Conservation (phyloP, 2,797 vertebrate species). For the Enteromius unitaeniatus region DNA sequence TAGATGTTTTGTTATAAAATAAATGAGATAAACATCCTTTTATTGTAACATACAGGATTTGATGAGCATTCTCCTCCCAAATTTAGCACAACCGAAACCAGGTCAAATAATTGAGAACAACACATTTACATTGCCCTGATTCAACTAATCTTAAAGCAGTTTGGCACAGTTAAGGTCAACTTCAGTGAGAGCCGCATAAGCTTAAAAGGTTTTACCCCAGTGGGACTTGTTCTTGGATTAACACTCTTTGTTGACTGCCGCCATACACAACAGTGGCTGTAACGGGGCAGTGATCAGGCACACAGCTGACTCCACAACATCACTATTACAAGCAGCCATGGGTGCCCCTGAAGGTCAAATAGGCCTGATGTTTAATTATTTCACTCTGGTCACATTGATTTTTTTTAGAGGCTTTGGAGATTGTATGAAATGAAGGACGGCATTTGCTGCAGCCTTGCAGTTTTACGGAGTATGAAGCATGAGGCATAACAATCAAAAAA, state of each 20-base stretch:
- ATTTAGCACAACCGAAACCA: neutral
- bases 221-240: conserved; percentile 19
- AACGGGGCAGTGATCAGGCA: conserved; percentile 44
- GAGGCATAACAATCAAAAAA: conserved; percentile 34
- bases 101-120: neutral
- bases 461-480: conserved; percentile 42
- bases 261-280: conserved; percentile 39
- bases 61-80: neutral
- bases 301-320: conserved; percentile 45
- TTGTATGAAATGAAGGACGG: conserved; percentile 51
- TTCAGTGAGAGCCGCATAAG: conserved; percentile 25
- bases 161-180: conserved; percentile 19
- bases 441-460: conserved; percentile 36
- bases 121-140: neutral
- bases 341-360: conserved; percentile 55
- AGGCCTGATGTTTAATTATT: conserved; percentile 59
- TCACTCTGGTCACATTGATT: conserved; percentile 59
- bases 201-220: conserved; percentile 1
- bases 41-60: neutral
- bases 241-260: conserved; percentile 22
- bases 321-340: conserved; percentile 54
- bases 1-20: neutral
- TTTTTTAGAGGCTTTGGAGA: conserved; percentile 51
- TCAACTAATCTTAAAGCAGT: conserved; percentile 17
- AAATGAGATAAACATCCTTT: neutral